Evolutionary conservation across 2,888 invertebrate genomes (phyloP).

Genomic region (Drosophila mimica): DNA sequence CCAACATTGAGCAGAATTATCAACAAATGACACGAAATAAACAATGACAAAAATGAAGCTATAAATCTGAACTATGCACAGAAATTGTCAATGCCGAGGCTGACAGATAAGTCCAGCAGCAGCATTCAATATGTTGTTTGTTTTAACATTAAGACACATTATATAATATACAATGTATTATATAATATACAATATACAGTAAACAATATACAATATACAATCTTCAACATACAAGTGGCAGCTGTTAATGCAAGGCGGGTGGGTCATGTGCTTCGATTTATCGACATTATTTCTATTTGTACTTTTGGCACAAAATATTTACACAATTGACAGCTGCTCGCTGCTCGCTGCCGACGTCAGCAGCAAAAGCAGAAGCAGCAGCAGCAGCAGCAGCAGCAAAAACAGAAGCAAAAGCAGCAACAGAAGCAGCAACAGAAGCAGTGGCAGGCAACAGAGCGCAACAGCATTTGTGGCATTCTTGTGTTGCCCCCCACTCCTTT

Average conservation of each 20-base stretch:
- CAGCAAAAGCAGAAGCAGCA: conserved; percentile 7
- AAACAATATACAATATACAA: not conserved
- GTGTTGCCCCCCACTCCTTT: not conserved
- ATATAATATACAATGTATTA: not conserved
- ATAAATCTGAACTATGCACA: too few species aligned
- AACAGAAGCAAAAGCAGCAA: not conserved
- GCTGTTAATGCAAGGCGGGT: conserved; percentile 68
- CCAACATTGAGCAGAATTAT: not conserved
- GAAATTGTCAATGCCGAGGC: not conserved
- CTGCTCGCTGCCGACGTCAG: not conserved
- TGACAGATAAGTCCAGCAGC: conserved; percentile 14
- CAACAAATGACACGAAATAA: not conserved
- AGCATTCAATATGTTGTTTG: conserved; percentile 23
- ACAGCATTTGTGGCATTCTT: conserved; percentile 5
- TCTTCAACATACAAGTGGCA: conserved; percentile 49
- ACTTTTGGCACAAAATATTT: conserved; percentile 77
- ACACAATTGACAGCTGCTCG: conserved; percentile 74
- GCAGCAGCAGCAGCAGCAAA: conserved; percentile 10
- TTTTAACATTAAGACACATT: conserved; percentile 16
- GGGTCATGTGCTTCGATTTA: conserved; percentile 75
- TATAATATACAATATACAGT: not conserved
- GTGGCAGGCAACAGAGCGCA: conserved; percentile 5
- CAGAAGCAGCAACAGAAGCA: conserved; percentile 1
- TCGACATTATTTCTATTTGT: conserved; percentile 73
- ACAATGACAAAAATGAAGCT: too few species aligned